A percentile compares a stretch with the other conserved stretches of the same genome.
These are phyloP conservation scores for Drosophila pseudotalamancana DNA, from an alignment of 2,888 invertebrate genomes.

Conservation along the genomic window DNA sequence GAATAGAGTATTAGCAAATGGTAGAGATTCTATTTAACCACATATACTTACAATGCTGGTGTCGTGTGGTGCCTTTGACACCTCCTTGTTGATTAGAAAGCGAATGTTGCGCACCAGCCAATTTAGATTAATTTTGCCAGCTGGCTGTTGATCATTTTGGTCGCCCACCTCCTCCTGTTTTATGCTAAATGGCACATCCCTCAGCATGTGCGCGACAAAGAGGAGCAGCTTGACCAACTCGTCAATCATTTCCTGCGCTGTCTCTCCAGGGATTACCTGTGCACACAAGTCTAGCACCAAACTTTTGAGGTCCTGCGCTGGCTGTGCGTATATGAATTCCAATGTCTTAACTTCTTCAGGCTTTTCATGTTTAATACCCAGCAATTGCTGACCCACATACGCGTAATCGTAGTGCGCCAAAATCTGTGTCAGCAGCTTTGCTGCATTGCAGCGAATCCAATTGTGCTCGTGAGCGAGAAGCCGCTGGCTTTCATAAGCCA, in stretches of 20 bases:
- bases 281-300: slow-evolving; percentile 90
- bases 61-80: slow-evolving; percentile 88
- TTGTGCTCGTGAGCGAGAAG: slow-evolving; percentile 92
- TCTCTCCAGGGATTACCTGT: slow-evolving; percentile 88
- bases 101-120: slow-evolving; percentile 92
- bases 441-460: slow-evolving; percentile 92
- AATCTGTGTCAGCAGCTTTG: slow-evolving; percentile 90
- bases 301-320: slow-evolving; percentile 87
- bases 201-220: slow-evolving; percentile 89
- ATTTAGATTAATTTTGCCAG: slow-evolving; percentile 87
- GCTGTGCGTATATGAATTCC: slow-evolving; percentile 87
- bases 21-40: background rate
- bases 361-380: slow-evolving; percentile 70
- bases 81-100: slow-evolving; percentile 91
- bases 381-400: slow-evolving; percentile 86
- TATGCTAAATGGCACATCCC: slow-evolving; percentile 83
- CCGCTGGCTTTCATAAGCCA: slow-evolving; percentile 88
- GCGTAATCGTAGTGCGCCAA: slow-evolving; percentile 87
- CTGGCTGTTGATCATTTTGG: slow-evolving; percentile 61
- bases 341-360: slow-evolving; percentile 56
- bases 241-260: slow-evolving; percentile 90
- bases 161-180: slow-evolving; percentile 61
- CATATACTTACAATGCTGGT: slow-evolving; percentile 88
- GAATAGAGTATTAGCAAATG: background rate
- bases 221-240: slow-evolving; percentile 89